Evolutionary conservation across 2,888 invertebrate genomes (phyloP).

Genomic region (Zonitis immaculata): DNA sequence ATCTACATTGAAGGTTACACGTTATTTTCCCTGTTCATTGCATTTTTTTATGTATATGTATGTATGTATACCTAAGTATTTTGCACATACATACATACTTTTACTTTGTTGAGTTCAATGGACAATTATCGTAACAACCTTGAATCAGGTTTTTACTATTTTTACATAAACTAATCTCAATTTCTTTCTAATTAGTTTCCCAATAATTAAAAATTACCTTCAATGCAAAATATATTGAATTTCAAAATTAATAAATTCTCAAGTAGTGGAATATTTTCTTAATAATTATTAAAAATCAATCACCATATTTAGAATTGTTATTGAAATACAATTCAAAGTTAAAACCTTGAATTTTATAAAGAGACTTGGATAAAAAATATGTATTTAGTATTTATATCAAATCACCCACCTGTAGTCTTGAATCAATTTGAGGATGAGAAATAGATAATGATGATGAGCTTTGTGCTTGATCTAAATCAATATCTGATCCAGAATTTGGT

Average conservation of each 20-base stretch:
- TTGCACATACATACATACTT: not conserved
- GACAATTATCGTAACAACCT: constrained; percentile 8
- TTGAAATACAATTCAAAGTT: not conserved
- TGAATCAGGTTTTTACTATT: constrained; percentile 4
- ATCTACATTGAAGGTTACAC: not conserved
- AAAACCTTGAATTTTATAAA: not conserved
- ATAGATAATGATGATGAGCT: constrained; percentile 49
- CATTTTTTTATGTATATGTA: not conserved
- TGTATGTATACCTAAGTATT: not conserved
- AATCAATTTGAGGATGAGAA: constrained; percentile 44
- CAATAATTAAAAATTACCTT: too few species aligned
- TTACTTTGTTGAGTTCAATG: constrained; percentile 8
- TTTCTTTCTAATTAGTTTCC: too few species aligned
- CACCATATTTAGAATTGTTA: not conserved
- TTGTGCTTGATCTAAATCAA: constrained; percentile 48
- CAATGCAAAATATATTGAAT: too few species aligned
- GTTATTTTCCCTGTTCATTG: not conserved
- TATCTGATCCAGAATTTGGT: constrained; percentile 52
- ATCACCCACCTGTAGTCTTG: constrained; percentile 46
- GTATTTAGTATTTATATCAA: too few species aligned
- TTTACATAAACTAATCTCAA: not conserved
- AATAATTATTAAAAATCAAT: too few species aligned
- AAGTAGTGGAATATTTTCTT: too few species aligned
- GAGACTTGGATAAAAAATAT: too few species aligned
- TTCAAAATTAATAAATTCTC: too few species aligned